Conservation (phyloP, 2,888 invertebrate species). For the Scaptomyza flava region DNA sequence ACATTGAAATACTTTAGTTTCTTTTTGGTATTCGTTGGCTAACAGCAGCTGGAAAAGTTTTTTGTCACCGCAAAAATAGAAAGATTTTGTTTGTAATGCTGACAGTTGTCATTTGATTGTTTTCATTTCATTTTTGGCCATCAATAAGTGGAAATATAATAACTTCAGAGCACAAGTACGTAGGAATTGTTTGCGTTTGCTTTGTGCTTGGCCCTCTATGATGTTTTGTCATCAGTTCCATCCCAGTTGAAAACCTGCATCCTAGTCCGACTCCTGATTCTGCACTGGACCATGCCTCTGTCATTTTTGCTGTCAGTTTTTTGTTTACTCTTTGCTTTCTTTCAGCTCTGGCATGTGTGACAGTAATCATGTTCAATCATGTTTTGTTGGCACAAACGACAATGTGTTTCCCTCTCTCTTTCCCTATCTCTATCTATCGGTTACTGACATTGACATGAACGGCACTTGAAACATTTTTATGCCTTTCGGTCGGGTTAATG, state of each 20-base stretch:
- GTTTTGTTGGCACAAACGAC: slow-evolving; percentile 56
- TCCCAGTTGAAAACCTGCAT: slow-evolving; percentile 8
- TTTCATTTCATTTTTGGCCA: slow-evolving; percentile 73
- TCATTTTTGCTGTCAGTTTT: slow-evolving; percentile 43
- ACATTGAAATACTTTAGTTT: slow-evolving; percentile 34
- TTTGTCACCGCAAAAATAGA: slow-evolving; percentile 26
- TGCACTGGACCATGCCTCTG: slow-evolving; percentile 31
- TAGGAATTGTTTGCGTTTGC: slow-evolving; percentile 34
- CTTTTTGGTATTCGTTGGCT: slow-evolving; percentile 11
- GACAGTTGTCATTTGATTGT: slow-evolving; percentile 77
- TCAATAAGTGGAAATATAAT: slow-evolving; percentile 72
- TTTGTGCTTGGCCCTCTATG: slow-evolving; percentile 18
- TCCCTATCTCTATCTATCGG: not conserved
- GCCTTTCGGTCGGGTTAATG: slow-evolving; percentile 44
- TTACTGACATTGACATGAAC: slow-evolving; percentile 30
- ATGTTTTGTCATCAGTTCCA: slow-evolving; percentile 12
- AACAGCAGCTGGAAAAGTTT: slow-evolving; percentile 41
- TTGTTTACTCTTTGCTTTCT: not conserved
- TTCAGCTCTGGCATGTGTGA: slow-evolving; percentile 48
- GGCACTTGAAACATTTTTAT: slow-evolving; percentile 41
- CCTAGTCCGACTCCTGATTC: slow-evolving; percentile 3
- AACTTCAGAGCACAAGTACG: slow-evolving; percentile 43
- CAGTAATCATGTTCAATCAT: slow-evolving; percentile 65
- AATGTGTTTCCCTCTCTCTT: slow-evolving; percentile 9
- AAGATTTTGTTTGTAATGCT: slow-evolving; percentile 29